Evolutionary conservation across 2,888 invertebrate species (phyloP), one percentile per base, ranked within the genome.

Genomic region (Chrysolina oricalcia): DNA sequence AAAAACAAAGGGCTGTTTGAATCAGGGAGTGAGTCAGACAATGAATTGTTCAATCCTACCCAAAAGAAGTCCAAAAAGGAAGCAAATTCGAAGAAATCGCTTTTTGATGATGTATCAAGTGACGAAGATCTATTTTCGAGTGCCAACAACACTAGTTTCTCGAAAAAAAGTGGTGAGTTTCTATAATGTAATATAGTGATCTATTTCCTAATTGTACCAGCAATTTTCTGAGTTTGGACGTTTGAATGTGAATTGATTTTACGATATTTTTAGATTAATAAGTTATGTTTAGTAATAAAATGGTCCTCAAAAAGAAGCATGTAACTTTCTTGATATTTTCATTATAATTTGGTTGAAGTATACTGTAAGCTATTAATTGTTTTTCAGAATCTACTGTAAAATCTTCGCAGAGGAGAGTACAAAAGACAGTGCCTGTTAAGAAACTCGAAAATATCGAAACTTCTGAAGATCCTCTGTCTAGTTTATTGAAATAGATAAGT

Each of bases 391-490:
- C 43, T 43, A 1, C 15, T 13, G 3, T 68, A n/a, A 78, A 72
- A 59, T 27, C 75, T 41, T 72, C 75, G 19, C 80, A 82, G 68
- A 83, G 81, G 69, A 85, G 79, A 74, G 69, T 77, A n/a, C 75
- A 78, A 40, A 85, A 84, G 76, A 68, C 79, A 8, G 76, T 78
- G 27, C 78, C 48, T 43, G 71, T 86, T 27, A 85, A 83, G 65
- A 86, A 86, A 77, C 79, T 87, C 70, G 85, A 86, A 75, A 87
- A 86, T 77, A 81, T 81, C 27, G 81, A 83, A 76, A 81, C 82
- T 1, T 79, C 80, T 19, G 85, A 85, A 40, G 87, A 87, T 81
- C 87, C 87, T 17, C 75, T 87, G 27, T 83, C 84, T 5, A 81
- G 80, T 8, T 80, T 85, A 66, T 80, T 82, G 63, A 77, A 81